phyloP scores from a whole-genome alignment of 2,113 vertebrate species.

The Toxostoma redivivum region DNA sequence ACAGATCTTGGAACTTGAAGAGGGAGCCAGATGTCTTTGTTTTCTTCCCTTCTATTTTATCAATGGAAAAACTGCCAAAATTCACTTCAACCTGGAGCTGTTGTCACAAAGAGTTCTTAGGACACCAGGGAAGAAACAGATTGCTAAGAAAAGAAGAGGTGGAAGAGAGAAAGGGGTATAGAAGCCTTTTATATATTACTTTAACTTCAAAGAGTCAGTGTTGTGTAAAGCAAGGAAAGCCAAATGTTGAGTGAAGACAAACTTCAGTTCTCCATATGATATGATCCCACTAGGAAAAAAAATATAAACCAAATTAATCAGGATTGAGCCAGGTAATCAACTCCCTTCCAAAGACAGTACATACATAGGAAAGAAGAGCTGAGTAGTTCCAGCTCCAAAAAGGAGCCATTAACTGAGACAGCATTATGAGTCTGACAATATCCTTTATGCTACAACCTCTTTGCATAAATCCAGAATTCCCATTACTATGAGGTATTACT shows the following conservation, averaged over 20 bases:
- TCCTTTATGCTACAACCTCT: not conserved
- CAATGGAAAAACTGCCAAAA: not conserved
- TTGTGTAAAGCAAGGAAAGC: not conserved
- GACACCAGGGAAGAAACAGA: not conserved
- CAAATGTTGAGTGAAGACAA: not conserved
- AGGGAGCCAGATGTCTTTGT: not conserved
- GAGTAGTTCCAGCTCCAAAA: not conserved
- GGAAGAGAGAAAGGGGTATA: fast-evolving
- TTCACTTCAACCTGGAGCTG: not conserved
- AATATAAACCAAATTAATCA: not conserved
- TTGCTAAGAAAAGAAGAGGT: not conserved
- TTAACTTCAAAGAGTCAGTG: not conserved
- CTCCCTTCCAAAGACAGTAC: not conserved
- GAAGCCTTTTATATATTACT: not conserved
- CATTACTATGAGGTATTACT: not conserved
- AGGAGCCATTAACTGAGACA: not conserved
- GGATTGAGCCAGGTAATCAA: not conserved
- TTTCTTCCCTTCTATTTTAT: not conserved
- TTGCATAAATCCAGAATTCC: not conserved
- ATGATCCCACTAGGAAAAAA: not conserved
- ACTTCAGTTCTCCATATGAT: not conserved
- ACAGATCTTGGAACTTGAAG: not conserved
- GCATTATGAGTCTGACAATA: not conserved
- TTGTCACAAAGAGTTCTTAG: not conserved
- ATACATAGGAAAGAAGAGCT: not conserved